These are phyloP conservation scores for Heliconius ismenius DNA, from an alignment of 2,888 invertebrate species.

Conservation along the genomic window DNA sequence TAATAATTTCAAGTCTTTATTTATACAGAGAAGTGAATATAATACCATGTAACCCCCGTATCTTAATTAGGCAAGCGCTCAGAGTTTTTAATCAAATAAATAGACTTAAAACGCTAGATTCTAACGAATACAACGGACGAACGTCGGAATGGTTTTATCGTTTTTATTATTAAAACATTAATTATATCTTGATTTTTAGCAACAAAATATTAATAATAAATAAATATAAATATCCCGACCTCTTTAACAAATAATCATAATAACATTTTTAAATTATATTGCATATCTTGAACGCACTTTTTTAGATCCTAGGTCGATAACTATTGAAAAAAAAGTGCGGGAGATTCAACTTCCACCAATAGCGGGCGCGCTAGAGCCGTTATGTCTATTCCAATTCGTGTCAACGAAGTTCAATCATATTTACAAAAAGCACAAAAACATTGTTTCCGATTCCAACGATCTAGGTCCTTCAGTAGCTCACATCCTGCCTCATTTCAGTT, in stretches of 20 bases:
- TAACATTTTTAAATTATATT: neutral
- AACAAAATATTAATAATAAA: neutral
- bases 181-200: neutral
- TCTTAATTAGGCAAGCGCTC: too few relatives aligned
- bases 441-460: constrained; percentile 44
- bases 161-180: neutral
- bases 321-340: constrained; percentile 54
- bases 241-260: neutral
- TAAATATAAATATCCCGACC: neutral
- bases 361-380: constrained; percentile 53
- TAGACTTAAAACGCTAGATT: too few relatives aligned
- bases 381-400: constrained; percentile 61
- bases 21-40: neutral
- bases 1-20: neutral
- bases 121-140: too few relatives aligned
- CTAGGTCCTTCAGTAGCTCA: constrained; percentile 49
- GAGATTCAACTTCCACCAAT: constrained; percentile 71
- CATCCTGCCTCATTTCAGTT: constrained; percentile 59
- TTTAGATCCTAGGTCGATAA: constrained; percentile 48
- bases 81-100: too few relatives aligned
- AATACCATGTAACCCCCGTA: too few relatives aligned
- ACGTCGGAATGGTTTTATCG: too few relatives aligned
- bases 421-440: constrained; percentile 45
- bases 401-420: constrained; percentile 48
- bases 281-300: constrained; percentile 40